Evolutionary conservation across 2,113 vertebrate species (phyloP).

Genomic region (Pavo muticus): DNA sequence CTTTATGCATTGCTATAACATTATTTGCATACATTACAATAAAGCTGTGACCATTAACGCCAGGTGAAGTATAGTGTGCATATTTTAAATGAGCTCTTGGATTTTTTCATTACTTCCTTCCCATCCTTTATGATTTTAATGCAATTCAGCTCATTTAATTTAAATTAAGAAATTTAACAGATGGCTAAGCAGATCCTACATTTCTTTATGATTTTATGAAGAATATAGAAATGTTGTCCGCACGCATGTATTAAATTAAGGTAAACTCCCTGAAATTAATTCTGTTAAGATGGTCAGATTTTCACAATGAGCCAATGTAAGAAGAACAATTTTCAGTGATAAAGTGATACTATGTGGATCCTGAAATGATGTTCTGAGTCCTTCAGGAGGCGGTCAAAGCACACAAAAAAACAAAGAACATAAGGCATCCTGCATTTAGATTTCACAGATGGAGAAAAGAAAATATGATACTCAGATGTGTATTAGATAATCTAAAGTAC

Average conservation of each 20-base stretch:
- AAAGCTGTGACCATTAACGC: neutral
- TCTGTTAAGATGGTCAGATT: neutral
- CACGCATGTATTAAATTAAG: neutral
- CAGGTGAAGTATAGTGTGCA: neutral
- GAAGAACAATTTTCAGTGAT: neutral
- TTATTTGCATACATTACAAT: neutral
- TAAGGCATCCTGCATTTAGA: neutral
- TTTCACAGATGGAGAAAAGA: neutral
- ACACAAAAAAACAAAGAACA: neutral
- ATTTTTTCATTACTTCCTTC: neutral
- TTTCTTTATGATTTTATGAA: neutral
- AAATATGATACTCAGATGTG: neutral
- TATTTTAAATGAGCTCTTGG: neutral
- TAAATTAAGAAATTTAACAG: slow-evolving; percentile 1
- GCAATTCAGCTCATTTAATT: neutral
- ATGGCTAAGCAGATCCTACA: neutral
- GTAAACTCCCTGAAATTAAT: neutral
- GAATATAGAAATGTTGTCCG: neutral
- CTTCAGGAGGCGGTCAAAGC: neutral
- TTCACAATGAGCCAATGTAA: neutral
- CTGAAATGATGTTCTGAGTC: neutral
- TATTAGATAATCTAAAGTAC: neutral
- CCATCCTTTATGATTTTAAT: neutral
- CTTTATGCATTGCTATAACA: neutral
- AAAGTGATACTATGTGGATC: neutral